Evolutionary conservation across 2,113 vertebrate genomes (phyloP), one percentile per base, ranked within the genome.

Genomic region (Pelecanus crispus): DNA sequence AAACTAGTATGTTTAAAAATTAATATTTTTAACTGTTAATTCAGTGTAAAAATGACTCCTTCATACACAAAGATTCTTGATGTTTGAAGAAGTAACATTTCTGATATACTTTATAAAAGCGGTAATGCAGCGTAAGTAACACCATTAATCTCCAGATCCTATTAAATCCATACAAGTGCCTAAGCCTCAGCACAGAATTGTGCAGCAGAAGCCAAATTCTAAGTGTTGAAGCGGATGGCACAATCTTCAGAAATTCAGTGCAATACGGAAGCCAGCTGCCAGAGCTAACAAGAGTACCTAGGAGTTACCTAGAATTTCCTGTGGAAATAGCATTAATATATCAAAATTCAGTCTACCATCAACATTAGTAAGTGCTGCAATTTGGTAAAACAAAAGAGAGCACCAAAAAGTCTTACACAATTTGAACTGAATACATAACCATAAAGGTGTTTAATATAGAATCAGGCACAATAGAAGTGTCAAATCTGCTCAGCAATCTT

Each of bases 161-260:
- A 11, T 74, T 67, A 87, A 75, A 84, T 13, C 38, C 42, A 38
- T 56, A 22, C 11, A 61, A 56, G 38, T 20, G 8, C 9, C 65
- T 65, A 49, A 79, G 59, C 28, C 47, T 62, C 58, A 59, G 50
- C 58, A 75, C 19, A 17, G 44, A 73, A 40, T 3, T 12, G 6
- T 74, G 47, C 72, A 73, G 75, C 32, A 53, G 36, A 55, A 55
- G 28, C 34, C 44, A 88, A 73, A 94, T 90, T 49, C 12, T 38
- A 74, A 85, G 93, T 49, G 77, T 26, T 87, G 78, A 93, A 82
- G 80, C 13, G 42, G 72, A 92, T 38, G n/a, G 95, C n/a, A 87
- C 8, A 73, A 55, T 24, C 94, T 63, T 92, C 59, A 93, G 97
- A 88, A 97, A 97, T 96, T 96, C 55, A 94, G 34, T 50, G 73